phyloP scores from a whole-genome alignment of 2,113 vertebrate genomes.

The Sapayoa aenigma region DNA sequence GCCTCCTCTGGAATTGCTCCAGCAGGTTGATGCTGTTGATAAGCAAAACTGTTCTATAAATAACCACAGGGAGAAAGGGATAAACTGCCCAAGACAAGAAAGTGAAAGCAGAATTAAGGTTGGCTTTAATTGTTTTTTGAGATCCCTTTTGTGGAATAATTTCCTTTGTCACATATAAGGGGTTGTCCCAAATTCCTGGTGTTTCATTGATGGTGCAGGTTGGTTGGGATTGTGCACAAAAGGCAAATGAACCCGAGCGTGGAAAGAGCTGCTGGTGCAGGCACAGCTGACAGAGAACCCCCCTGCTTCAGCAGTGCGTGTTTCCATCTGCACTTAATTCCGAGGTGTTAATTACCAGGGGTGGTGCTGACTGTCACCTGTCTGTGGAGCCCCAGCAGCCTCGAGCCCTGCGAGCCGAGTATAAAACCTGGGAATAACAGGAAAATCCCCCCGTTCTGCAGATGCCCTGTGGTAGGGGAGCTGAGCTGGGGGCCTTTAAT shows the following conservation, averaged over 20 bases:
- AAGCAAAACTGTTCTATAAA: neutral
- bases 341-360: neutral
- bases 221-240: neutral
- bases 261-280: neutral
- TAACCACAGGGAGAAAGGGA: neutral
- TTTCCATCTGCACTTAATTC: neutral
- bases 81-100: neutral
- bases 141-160: neutral
- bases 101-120: neutral
- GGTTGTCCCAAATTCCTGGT: neutral
- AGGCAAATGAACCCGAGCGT: accelerated
- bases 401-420: neutral
- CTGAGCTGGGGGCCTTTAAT: neutral
- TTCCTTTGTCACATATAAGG: accelerated
- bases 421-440: neutral
- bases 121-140: neutral
- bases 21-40: neutral
- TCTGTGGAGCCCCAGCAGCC: neutral
- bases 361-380: neutral
- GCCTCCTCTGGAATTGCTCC: too few species aligned
- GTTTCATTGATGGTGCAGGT: neutral
- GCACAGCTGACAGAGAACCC: neutral
- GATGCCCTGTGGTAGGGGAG: neutral
- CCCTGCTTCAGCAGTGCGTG: neutral
- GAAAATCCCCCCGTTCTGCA: neutral